phyloP scores from a whole-genome alignment of 2,797 vertebrate genomes.

The Coregonus ussuriensis region DNA sequence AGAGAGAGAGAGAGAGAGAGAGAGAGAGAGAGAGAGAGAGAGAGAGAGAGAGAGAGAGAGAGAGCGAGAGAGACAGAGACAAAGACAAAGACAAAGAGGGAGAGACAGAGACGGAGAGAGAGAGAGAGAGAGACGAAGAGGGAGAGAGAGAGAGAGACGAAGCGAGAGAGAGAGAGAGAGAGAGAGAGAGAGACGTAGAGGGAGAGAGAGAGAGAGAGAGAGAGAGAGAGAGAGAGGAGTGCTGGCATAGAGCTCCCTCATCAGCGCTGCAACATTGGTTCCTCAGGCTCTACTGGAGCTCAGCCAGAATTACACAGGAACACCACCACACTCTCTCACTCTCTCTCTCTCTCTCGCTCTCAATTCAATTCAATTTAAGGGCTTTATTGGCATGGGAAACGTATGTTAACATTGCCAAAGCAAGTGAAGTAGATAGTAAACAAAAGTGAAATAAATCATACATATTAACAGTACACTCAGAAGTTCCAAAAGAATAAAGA shows the following conservation, averaged over 20 bases:
- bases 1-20: not conserved
- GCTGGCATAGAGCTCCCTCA: constrained; percentile 40
- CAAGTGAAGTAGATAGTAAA: no score
- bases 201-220: not conserved
- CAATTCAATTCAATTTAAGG: no score
- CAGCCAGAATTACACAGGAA: constrained; percentile 52
- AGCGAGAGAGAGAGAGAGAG: not conserved
- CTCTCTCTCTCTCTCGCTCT: not conserved
- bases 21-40: not conserved
- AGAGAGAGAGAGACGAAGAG: not conserved
- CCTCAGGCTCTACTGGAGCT: constrained; percentile 49
- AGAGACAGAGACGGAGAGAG: not conserved
- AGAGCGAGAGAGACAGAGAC: not conserved
- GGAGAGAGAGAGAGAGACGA: not conserved
- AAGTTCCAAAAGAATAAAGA: no score
- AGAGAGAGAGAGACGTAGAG: not conserved
- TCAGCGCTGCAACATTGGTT: constrained; percentile 59
- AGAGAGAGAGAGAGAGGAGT: not conserved
- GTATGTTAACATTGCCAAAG: no score
- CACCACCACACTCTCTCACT: constrained; percentile 6
- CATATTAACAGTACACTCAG: no score
- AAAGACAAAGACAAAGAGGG: no score
- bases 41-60: not conserved
- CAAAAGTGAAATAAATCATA: no score
- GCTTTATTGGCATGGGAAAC: no score